Conservation (phyloP, 2,797 vertebrate genomes). For the Sparidentex hasta region DNA sequence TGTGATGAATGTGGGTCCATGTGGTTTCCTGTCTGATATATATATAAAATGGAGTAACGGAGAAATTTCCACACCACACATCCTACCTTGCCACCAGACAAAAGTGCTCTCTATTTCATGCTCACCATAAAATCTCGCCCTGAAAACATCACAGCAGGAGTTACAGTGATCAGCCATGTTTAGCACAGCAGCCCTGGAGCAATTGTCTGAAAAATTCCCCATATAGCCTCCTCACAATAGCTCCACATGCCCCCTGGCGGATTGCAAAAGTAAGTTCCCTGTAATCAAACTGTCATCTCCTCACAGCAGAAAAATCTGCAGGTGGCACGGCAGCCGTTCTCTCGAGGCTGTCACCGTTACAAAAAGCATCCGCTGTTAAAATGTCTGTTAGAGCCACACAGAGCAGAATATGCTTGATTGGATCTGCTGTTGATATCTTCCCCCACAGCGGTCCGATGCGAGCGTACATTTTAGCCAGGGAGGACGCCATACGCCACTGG, state of each 20-base stretch:
- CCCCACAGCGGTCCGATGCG: conserved; percentile 92
- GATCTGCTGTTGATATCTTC: not conserved
- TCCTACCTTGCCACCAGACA: not conserved
- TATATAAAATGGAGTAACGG: not conserved
- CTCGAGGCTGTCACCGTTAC: not conserved
- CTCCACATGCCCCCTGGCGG: not conserved
- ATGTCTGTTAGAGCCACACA: not conserved
- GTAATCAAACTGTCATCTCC: conserved; percentile 24
- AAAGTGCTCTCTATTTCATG: conserved; percentile 26
- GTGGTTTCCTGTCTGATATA: conserved; percentile 1
- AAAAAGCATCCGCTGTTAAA: not conserved
- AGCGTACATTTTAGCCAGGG: conserved; percentile 93
- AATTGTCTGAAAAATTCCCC: conserved; percentile 9
- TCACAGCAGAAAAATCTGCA: conserved; percentile 17
- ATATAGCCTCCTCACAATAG: conserved; percentile 16
- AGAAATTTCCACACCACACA: not conserved
- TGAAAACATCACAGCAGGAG: conserved; percentile 20
- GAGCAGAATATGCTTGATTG: not conserved
- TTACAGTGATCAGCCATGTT: conserved; percentile 20
- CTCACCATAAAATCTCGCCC: conserved; percentile 20
- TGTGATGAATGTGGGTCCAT: conserved; percentile 3
- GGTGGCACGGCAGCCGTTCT: conserved; percentile 50
- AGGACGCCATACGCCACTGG: conserved; percentile 91
- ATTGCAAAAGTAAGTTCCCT: conserved; percentile 16
- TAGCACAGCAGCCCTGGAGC: conserved; percentile 19